Conservation (phyloP, 2,888 invertebrate genomes). For the Halictus quadricinctus region DNA sequence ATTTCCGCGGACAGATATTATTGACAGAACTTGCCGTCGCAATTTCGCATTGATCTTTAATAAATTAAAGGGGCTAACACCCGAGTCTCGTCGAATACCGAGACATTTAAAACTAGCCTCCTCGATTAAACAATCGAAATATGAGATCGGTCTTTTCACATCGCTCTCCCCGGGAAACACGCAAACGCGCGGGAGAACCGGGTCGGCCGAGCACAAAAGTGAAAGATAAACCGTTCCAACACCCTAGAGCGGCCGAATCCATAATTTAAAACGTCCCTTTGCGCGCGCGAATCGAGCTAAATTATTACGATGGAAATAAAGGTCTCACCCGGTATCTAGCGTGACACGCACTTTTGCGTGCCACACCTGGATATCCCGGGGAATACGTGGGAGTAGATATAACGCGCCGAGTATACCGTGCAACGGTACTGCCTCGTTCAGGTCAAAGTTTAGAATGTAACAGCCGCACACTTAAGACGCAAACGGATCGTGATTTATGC, state of each 20-base stretch:
- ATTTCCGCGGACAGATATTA: not conserved
- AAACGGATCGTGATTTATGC: conserved; percentile 35
- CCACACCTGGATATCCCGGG: conserved; percentile 62
- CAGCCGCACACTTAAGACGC: conserved; percentile 15
- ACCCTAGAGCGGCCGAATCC: conserved; percentile 44
- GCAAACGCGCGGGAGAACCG: conserved; percentile 26
- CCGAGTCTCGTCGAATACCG: not conserved
- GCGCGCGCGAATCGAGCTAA: conserved; percentile 42
- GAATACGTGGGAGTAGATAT: conserved; percentile 31
- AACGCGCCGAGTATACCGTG: conserved; percentile 23
- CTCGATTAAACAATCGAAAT: conserved; percentile 34
- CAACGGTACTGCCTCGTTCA: conserved; percentile 46
- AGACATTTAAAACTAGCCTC: not conserved
- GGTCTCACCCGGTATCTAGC: conserved; percentile 57
- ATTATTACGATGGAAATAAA: conserved; percentile 65
- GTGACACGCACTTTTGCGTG: conserved; percentile 70
- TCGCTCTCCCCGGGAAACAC: conserved; percentile 14
- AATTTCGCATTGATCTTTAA: not conserved
- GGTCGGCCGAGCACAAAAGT: conserved; percentile 47
- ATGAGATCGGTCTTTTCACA: conserved; percentile 11
- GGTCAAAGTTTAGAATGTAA: conserved; percentile 34
- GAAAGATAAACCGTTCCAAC: conserved; percentile 62
- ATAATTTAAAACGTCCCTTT: conserved; percentile 61
- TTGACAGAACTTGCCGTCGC: too few relatives aligned
- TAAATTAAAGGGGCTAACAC: not conserved